phyloP scores from a whole-genome alignment of 2,797 vertebrate genomes.

The Diglossa cyanea region DNA sequence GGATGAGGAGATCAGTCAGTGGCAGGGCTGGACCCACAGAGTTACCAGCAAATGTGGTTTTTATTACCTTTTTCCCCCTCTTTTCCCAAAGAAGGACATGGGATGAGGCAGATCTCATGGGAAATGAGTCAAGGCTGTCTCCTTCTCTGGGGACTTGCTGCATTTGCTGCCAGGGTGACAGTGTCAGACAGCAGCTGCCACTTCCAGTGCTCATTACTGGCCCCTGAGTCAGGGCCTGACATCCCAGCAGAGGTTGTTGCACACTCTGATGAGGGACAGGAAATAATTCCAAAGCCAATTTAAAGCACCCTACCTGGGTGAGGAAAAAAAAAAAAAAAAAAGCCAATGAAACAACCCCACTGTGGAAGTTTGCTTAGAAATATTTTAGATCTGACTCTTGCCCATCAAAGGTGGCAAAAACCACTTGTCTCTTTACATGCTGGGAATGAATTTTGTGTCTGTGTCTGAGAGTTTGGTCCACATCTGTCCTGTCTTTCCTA shows the following conservation, averaged over 20 bases:
- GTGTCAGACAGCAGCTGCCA: conserved; percentile 41
- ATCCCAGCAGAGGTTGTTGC: not conserved
- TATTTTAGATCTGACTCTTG: not conserved
- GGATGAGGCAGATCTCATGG: not conserved
- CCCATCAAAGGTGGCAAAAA: not conserved
- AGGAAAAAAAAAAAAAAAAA: not conserved
- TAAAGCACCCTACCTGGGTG: not conserved
- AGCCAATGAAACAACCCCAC: not conserved
- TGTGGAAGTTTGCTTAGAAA: not conserved
- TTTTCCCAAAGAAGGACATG: not conserved
- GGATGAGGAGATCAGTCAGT: not conserved
- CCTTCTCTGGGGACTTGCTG: not conserved
- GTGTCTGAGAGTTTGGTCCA: not conserved
- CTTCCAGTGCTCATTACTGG: not conserved
- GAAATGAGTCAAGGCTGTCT: not conserved
- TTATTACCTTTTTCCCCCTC: accelerated
- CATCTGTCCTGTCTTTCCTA: not conserved
- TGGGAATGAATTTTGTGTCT: not conserved
- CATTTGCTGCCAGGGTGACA: not conserved
- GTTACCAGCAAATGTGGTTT: not conserved
- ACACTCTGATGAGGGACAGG: not conserved
- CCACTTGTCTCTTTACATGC: not conserved
- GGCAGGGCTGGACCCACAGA: not conserved
- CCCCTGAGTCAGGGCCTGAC: not conserved
- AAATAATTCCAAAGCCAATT: not conserved